Percentiles rank a stretch among this genome's conserved stretches.
phyloP scores from a whole-genome alignment of 2,113 vertebrate genomes.

The Pitta sordida region DNA sequence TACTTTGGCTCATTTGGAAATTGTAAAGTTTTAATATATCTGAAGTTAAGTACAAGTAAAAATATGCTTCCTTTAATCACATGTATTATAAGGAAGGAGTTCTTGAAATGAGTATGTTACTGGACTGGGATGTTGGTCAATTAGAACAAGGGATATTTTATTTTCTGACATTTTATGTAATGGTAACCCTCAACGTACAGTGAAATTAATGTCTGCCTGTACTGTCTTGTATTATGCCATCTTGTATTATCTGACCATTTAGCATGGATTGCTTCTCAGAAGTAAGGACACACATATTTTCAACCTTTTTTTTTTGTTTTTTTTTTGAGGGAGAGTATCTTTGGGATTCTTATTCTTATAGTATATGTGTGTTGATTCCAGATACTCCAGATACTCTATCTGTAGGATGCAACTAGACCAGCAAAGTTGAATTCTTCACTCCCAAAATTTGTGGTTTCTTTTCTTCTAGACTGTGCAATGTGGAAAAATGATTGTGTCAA shows the following conservation, averaged over 20 bases:
- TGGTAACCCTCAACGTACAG: not conserved
- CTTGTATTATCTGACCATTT: not conserved
- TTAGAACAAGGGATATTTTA: not conserved
- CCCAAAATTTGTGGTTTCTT: not conserved
- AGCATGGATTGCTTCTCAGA: not conserved
- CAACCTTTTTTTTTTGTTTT: fast-evolving
- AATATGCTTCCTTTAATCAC: not conserved
- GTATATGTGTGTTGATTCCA: not conserved
- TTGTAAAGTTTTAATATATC: not conserved
- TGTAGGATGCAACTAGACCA: not conserved
- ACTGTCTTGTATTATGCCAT: not conserved
- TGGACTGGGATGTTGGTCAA: not conserved
- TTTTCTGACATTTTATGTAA: not conserved
- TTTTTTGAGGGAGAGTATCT: not conserved
- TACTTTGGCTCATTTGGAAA: not conserved
- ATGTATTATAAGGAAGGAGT: not conserved
- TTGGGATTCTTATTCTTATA: not conserved
- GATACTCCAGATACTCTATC: not conserved
- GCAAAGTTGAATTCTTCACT: not conserved
- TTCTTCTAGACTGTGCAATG: conserved; percentile 81
- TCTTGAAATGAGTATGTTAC: not conserved
- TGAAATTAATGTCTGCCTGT: not conserved
- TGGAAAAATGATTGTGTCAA: conserved; percentile 86
- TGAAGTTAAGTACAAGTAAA: not conserved
- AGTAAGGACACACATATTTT: not conserved